Percentiles rank a stretch among this genome's conserved stretches.
These are phyloP conservation scores for Pluvialis apricaria DNA, from an alignment of 2,113 vertebrate species.

Conservation along the genomic window DNA sequence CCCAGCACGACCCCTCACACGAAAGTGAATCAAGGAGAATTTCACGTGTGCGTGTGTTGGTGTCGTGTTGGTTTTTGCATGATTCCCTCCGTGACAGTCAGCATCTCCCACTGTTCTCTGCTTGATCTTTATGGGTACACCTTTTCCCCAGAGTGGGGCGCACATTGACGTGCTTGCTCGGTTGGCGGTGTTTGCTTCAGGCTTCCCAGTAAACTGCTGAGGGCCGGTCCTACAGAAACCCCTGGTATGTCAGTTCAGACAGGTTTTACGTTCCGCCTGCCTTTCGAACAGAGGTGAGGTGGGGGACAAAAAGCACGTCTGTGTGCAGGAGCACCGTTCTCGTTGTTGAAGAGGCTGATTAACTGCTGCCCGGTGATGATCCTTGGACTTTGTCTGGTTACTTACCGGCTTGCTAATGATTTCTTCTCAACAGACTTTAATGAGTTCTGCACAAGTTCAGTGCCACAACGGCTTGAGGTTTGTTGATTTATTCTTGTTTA, in stretches of 20 bases:
- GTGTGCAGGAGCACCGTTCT: not conserved
- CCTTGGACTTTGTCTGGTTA: not conserved
- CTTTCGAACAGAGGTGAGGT: not conserved
- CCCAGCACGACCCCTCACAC: not conserved
- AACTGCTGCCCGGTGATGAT: not conserved
- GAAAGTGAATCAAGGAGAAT: not conserved
- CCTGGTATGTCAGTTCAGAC: not conserved
- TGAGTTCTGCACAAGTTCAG: not conserved
- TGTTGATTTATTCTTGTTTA: too few species aligned
- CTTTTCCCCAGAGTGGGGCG: fast-evolving
- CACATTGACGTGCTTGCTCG: fast-evolving
- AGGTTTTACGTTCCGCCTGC: not conserved
- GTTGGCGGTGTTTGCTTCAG: not conserved
- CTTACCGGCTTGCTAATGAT: not conserved
- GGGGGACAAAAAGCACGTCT: not conserved
- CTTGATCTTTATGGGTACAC: not conserved
- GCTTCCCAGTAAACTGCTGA: not conserved
- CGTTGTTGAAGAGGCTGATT: not conserved
- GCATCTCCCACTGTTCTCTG: not conserved
- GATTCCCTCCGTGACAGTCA: not conserved
- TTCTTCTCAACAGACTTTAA: not conserved
- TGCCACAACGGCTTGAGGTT: not conserved
- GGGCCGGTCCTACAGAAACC: not conserved
- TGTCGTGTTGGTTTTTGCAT: not conserved
- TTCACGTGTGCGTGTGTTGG: fast-evolving